Evolutionary conservation across 2,888 invertebrate species (phyloP), one percentile per base, ranked within the genome.

Genomic region (Steinernema carpocapsae): DNA sequence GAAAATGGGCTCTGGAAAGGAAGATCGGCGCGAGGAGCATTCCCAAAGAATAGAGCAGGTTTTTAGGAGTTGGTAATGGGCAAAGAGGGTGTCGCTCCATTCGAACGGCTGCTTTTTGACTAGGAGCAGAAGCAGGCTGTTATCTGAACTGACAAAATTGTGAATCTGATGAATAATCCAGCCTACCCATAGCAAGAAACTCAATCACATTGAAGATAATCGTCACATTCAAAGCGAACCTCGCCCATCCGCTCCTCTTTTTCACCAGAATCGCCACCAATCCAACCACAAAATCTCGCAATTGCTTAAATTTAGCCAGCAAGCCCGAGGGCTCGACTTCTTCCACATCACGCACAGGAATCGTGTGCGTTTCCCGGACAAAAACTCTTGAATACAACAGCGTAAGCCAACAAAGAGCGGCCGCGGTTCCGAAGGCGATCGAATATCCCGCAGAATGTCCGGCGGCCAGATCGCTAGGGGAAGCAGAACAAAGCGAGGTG

Each of bases 21-120:
- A 51, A 51, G 19, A 51, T 51, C 51, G 51, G 51, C 12, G 51
- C 51, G 51, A 51, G 51, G 51, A 51, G 51, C 51, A 51, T 51
- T 19, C 51, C 51, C 6, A 51, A 19, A 6, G 51, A 51, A 51
- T 51, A 10, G 51, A 51, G 19, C 51, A 51, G 12, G 51, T 51
- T 51, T 51, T 51, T 10, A 51, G 51, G 51, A 51, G 51, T 51
- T 51, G 51, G 51, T 51, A 51, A 19, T 51, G 51, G 51, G 51
- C 7, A 19, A 51, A 51, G 51, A 19, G 12, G 12, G 51, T 51
- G 51, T 51, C 51, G 19, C 51, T 51, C 51, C 51, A 51, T 19
- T 51, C 51, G 19, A 51, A 51, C 12, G 51, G 51, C 6, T 19
- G 12, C 19, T 51, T 51, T 19, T 51, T 51, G 51, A 51, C 51